Evolutionary conservation across 2,888 invertebrate species (phyloP), one percentile per base, ranked within the genome.

Genomic region (Hydriomena furcata): DNA sequence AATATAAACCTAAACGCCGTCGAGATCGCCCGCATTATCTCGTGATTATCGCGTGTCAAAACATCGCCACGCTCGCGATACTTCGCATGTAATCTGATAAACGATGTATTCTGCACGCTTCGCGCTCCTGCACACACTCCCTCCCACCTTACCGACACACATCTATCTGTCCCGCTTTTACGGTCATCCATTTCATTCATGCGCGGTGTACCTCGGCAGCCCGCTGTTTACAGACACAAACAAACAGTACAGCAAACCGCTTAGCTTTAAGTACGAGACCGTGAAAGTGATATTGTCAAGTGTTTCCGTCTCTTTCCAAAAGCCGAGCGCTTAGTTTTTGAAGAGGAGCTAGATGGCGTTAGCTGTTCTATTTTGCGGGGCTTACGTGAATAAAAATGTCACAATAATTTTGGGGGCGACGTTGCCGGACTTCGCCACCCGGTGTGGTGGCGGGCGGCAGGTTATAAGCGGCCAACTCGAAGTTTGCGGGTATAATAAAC

Each of bases 21-120:
- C 70, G 84, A 88, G 89, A 90, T 89, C 87, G 88, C 76, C 76
- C 84, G 89, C 83, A 91, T 91, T 91, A 91, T 89, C 91, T 89
- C 81, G 84, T 88, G 89, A 91, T 91, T 91, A 91, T 91, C 91
- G 89, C 89, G 90, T 91, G 91, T 91, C 91, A 91, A 91, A 91
- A 91, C 91, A 91, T 91, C 87, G 85, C 87, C 90, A 89, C 88
- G 85, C 89, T 88, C 86, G 87, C 91, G 88, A 89, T 91, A 90
- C 90, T 89, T 89, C 89, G 89, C 89, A 85, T 91, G 88, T 89
- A 91, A 91, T 91, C 90, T 88, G 90, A 91, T 91, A 91, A 91
- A 89, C 89, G 92, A 91, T 91, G 91, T 91, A 91, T 91, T 81
- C 85, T 83, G 84, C 80, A 83, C 82, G 83, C 84, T 82, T 88